Conservation (phyloP, 2,113 vertebrate species). For the Semicossyphus pulcher region DNA sequence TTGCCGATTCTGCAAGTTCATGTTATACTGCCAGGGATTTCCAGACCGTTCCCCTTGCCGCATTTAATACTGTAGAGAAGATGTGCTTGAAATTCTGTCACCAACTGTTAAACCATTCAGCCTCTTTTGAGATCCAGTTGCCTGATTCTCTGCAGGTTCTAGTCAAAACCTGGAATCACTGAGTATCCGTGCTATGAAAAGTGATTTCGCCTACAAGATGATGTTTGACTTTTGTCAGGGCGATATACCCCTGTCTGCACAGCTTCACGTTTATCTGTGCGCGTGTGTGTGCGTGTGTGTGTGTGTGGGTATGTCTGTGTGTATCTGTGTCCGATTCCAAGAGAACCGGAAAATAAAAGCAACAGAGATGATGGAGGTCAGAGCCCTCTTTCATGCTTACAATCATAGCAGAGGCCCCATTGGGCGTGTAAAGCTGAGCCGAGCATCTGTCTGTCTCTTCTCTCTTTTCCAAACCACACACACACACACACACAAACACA, state of each 20-base stretch:
- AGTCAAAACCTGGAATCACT: constrained; percentile 65
- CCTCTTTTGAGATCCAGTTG: constrained; percentile 28
- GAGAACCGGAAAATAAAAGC: constrained; percentile 79
- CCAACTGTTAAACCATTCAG: constrained; percentile 47
- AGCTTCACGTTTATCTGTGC: constrained; percentile 63
- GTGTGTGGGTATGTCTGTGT: constrained; percentile 56
- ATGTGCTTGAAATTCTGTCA: constrained; percentile 56
- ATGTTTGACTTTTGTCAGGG: constrained; percentile 74
- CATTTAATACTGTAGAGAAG: constrained; percentile 55
- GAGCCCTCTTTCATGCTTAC: constrained; percentile 83
- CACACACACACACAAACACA: constrained; percentile 45
- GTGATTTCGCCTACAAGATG: constrained; percentile 61
- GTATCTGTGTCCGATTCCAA: constrained; percentile 75
- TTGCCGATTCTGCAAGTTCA: constrained; percentile 14
- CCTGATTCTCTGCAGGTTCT: constrained; percentile 62
- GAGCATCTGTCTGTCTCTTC: constrained; percentile 83
- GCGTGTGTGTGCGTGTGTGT: constrained; percentile 23
- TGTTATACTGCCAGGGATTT: constrained; percentile 43
- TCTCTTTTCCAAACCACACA: constrained; percentile 70
- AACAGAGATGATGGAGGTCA: constrained; percentile 83
- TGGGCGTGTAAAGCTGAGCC: constrained; percentile 78
- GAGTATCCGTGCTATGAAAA: constrained; percentile 60
- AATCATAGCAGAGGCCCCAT: constrained; percentile 76
- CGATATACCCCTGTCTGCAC: constrained; percentile 63
- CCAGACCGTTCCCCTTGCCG: constrained; percentile 37